A percentile compares a stretch with the other conserved stretches of the same genome.
Evolutionary conservation across 1,140 invertebrate species (phyloP).

Genomic region (Ceratitis capitata): DNA sequence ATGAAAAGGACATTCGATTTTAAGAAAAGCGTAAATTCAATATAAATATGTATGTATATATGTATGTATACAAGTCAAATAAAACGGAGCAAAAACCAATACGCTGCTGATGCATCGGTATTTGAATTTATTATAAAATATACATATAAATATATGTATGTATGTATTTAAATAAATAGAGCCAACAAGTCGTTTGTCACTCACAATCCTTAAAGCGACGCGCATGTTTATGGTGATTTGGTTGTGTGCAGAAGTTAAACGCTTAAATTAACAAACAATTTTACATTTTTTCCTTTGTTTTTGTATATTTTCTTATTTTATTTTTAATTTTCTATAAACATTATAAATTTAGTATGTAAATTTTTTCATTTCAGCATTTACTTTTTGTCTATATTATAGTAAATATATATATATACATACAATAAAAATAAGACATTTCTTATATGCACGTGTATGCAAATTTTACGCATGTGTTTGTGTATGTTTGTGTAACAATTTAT

Average conservation of each 20-base stretch:
- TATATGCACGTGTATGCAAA: too few species aligned
- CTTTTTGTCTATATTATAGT: constrained; percentile 4
- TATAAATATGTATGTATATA: neutral
- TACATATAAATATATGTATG: neutral
- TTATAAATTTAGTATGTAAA: constrained; percentile 18
- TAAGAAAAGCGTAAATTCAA: neutral
- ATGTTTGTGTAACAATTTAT: neutral
- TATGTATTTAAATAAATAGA: too few species aligned
- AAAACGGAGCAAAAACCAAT: neutral
- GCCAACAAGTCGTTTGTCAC: neutral
- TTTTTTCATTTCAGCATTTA: constrained; percentile 20
- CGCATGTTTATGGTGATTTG: neutral
- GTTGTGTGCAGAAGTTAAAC: neutral
- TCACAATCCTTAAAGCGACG: neutral
- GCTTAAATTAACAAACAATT: neutral
- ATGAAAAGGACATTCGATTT: neutral
- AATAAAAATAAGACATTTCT: constrained; percentile 30
- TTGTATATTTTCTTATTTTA: neutral
- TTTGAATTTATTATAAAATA: neutral
- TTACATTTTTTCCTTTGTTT: too few species aligned
- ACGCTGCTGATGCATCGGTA: too few species aligned
- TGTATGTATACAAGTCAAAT: neutral
- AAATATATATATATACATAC: constrained; percentile 11
- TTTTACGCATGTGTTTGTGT: neutral
- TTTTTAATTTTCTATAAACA: neutral